Evolutionary conservation across 30 jellyfish, hydroid and myxozoan species (phyloP).

Genomic region (Sanderia malayensis): DNA sequence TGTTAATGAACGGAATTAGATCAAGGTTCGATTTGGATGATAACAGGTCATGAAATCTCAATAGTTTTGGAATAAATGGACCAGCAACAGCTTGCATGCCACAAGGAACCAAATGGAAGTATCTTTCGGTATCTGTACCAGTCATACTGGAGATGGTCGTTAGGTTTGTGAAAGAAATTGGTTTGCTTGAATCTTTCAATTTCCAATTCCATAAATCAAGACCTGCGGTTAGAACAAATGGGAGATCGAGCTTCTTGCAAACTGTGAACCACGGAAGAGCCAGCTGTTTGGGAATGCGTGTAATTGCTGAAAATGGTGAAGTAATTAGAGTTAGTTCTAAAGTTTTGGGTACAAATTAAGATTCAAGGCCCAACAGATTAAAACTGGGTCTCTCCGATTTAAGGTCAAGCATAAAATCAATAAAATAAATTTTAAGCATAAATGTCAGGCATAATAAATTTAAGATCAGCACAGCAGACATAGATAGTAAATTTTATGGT

Average conservation of each 20-base stretch:
- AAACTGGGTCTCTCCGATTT: too few species aligned
- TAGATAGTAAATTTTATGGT: too few species aligned
- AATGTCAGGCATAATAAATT: too few species aligned
- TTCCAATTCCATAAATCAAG: constrained; percentile 53
- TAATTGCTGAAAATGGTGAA: too few species aligned
- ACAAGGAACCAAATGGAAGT: constrained; percentile 63
- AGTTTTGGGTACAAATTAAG: too few species aligned
- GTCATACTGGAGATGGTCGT: constrained; percentile 17
- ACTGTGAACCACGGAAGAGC: constrained; percentile 46
- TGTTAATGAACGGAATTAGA: not conserved
- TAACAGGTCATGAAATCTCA: constrained; percentile 13
- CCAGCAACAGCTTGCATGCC: constrained; percentile 54
- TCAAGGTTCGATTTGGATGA: not conserved
- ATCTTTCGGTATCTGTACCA: constrained; percentile 36
- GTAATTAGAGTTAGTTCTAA: too few species aligned
- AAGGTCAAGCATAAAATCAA: too few species aligned
- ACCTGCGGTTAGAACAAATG: constrained; percentile 42
- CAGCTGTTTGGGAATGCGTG: constrained; percentile 36
- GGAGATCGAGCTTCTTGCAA: constrained; percentile 37
- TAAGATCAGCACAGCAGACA: too few species aligned
- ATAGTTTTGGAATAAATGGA: constrained; percentile 17
- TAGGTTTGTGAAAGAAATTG: constrained; percentile 18
- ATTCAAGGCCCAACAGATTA: too few species aligned
- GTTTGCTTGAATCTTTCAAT: constrained; percentile 9
- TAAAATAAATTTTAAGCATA: too few species aligned